Evolutionary conservation across 2,888 invertebrate genomes (phyloP).

Genomic region (Aethes cnicana): DNA sequence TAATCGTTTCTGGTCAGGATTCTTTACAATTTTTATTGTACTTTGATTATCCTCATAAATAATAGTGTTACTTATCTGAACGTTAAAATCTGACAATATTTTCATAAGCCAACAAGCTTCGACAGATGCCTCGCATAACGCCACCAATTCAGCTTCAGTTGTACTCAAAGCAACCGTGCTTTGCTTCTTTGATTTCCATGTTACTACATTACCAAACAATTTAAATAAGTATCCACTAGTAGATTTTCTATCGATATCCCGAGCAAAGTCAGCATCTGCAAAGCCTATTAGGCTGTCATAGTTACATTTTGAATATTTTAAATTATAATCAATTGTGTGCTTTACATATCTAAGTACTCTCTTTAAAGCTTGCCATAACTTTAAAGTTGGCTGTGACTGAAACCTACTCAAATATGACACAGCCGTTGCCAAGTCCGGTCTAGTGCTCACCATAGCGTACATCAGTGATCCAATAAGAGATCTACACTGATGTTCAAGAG

Average conservation of each 20-base stretch:
- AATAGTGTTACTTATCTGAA: no score
- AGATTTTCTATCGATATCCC: constrained; percentile 30
- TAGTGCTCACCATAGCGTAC: constrained; percentile 31
- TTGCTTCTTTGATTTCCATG: constrained; percentile 35
- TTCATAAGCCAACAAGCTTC: constrained; percentile 21
- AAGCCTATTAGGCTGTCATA: constrained; percentile 4
- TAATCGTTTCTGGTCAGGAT: no score
- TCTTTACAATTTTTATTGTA: no score
- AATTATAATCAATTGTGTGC: constrained; percentile 17
- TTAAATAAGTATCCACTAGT: constrained; percentile 32
- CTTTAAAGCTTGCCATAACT: constrained; percentile 9
- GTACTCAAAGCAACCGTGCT: constrained; percentile 28
- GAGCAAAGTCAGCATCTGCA: constrained; percentile 29
- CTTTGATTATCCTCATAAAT: no score
- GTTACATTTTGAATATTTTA: constrained; percentile 7
- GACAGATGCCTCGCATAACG: constrained; percentile 26
- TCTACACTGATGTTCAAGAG: constrained; percentile 30
- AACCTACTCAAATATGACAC: background rate
- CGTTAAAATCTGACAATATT: background rate
- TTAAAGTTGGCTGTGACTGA: background rate
- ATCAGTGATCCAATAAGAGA: constrained; percentile 34
- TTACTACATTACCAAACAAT: constrained; percentile 27
- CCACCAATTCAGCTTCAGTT: constrained; percentile 31
- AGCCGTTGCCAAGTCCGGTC: constrained; percentile 30
- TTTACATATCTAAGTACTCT: constrained; percentile 27